A percentile compares a stretch with the other conserved stretches of the same genome.
Conservation (phyloP, 64 coral and sea anemone genomes). For the Montipora efflorescens region DNA sequence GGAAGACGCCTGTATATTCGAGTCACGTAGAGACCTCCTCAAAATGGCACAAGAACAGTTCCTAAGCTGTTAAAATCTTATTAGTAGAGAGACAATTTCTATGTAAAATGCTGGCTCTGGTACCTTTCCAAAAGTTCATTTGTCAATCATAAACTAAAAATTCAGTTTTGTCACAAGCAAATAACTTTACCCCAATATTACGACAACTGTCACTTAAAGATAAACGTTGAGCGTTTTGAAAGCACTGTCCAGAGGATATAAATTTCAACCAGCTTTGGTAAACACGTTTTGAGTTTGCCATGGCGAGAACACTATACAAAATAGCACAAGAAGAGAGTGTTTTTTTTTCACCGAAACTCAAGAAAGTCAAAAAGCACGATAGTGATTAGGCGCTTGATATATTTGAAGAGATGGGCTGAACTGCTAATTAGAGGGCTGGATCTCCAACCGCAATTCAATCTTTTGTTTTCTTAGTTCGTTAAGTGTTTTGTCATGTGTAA, state of each 20-base stretch:
- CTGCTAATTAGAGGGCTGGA: conserved; percentile 47
- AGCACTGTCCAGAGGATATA: background rate
- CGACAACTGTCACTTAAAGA: background rate
- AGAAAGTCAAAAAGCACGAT: background rate
- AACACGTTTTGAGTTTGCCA: background rate
- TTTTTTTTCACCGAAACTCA: background rate
- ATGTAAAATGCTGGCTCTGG: background rate
- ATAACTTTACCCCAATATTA: background rate
- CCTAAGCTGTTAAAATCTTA: background rate
- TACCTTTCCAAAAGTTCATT: background rate
- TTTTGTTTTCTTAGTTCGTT: conserved; percentile 57
- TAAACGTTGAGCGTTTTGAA: too few species aligned
- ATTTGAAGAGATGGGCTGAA: background rate
- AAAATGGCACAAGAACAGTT: background rate
- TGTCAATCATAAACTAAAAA: background rate
- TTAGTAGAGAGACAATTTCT: background rate
- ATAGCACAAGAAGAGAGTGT: background rate
- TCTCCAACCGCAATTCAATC: conserved; percentile 37
- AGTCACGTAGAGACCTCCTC: background rate
- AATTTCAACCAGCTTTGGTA: background rate
- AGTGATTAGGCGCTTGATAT: conserved; percentile 23
- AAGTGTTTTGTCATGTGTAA: conserved; percentile 46
- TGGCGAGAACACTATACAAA: background rate
- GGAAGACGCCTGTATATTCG: background rate
- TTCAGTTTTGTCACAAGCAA: background rate